Percentiles rank a stretch among this genome's conserved stretches.
Evolutionary conservation across 2,113 vertebrate genomes (phyloP).

Genomic region (Morphnarchus princeps): DNA sequence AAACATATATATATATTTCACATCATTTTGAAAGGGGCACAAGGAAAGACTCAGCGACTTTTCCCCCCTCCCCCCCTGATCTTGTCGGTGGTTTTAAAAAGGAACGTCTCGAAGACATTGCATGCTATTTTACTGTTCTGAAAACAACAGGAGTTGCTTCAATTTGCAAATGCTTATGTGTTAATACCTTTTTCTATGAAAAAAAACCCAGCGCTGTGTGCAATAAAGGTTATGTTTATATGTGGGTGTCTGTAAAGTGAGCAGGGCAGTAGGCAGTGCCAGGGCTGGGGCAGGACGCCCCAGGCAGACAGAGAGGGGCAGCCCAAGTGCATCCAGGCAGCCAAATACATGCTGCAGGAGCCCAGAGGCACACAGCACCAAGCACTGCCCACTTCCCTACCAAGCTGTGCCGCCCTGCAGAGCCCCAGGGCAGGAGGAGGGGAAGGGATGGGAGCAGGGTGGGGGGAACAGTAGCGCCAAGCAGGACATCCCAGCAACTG

Average conservation of each 20-base stretch:
- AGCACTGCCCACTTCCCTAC: neutral
- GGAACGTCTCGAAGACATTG: constrained; percentile 80
- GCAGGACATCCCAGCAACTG: neutral
- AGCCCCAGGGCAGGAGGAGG: too few species aligned
- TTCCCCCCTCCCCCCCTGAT: neutral
- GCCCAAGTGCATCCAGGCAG: neutral
- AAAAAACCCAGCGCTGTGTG: constrained; percentile 95
- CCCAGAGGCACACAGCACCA: rapidly evolving
- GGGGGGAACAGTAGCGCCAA: neutral
- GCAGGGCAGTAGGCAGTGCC: neutral
- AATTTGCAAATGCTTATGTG: constrained; percentile 99
- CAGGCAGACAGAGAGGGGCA: neutral
- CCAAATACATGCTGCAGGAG: rapidly evolving
- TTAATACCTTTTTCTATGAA: constrained; percentile 98
- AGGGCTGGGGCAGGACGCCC: neutral
- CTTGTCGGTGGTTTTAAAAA: constrained; percentile 74
- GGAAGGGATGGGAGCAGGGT: neutral
- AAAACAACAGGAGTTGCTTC: constrained; percentile 88
- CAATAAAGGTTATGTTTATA: constrained; percentile 99
- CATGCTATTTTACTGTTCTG: constrained; percentile 93
- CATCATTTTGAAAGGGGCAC: constrained; percentile 71
- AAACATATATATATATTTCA: constrained; percentile 65
- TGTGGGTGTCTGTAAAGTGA: constrained; percentile 32
- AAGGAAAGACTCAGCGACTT: constrained; percentile 59
- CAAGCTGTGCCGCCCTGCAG: neutral